A percentile compares a stretch with the other conserved stretches of the same genome.
Evolutionary conservation across 2,888 invertebrate genomes (phyloP).

Genomic region (Caenorhabditis macrosperma): DNA sequence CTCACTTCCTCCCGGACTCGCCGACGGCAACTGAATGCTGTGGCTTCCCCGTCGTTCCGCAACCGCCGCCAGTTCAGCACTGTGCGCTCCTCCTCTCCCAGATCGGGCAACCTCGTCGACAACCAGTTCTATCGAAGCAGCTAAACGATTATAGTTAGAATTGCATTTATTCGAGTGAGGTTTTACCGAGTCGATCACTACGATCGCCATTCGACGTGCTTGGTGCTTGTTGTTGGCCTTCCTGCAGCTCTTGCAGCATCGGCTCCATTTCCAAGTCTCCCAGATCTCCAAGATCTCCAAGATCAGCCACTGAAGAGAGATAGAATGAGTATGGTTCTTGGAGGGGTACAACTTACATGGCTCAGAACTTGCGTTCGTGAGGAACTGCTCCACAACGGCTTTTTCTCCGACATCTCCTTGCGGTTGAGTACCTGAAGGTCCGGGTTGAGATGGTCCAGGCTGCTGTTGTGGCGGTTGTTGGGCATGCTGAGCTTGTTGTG

Average conservation of each 20-base stretch:
- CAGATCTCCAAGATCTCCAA: constrained; percentile 61
- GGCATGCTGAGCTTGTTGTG: no score
- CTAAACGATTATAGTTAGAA: no score
- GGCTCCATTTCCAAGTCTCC: constrained; percentile 65
- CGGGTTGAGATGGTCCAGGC: constrained; percentile 20
- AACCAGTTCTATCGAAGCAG: constrained; percentile 44
- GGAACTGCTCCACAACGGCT: constrained; percentile 30
- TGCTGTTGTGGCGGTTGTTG: not conserved
- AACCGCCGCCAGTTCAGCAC: constrained; percentile 26
- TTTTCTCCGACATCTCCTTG: constrained; percentile 22
- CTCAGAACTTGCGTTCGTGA: constrained; percentile 26
- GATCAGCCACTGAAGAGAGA: constrained; percentile 59
- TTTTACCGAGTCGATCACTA: constrained; percentile 15
- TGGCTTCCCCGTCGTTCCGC: constrained; percentile 35
- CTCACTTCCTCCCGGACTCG: constrained; percentile 53
- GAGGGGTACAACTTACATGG: constrained; percentile 42
- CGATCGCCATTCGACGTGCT: constrained; percentile 37
- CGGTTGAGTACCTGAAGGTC: not conserved
- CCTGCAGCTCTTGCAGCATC: constrained; percentile 35
- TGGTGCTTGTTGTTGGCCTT: constrained; percentile 14
- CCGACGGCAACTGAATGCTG: constrained; percentile 26
- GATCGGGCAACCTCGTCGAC: constrained; percentile 54
- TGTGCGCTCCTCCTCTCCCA: constrained; percentile 18
- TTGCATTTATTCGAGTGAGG: no score
- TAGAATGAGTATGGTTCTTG: no score